These are phyloP conservation scores for Torymus auratus DNA, from an alignment of 2,888 invertebrate species.

Conservation along the genomic window DNA sequence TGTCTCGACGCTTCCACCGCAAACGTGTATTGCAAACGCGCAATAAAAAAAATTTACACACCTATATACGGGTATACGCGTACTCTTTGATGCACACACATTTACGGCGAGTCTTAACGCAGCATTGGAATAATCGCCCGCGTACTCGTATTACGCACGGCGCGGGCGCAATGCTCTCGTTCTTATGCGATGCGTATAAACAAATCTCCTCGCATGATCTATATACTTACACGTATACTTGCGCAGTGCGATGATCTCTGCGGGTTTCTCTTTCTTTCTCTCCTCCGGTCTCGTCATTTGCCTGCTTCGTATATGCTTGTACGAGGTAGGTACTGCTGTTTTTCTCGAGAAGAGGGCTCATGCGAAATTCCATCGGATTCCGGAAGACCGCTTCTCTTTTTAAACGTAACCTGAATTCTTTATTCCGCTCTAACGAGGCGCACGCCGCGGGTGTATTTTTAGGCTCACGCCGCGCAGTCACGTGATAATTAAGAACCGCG, in stretches of 20 bases:
- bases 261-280: neutral
- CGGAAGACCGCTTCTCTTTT: conserved; percentile 32
- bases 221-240: neutral
- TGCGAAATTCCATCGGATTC: conserved; percentile 15
- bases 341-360: too few species aligned
- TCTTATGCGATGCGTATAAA: conserved; percentile 11
- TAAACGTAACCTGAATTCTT: conserved; percentile 45
- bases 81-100: conserved; percentile 10
- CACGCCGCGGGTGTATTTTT: conserved; percentile 37
- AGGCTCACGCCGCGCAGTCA: conserved; percentile 35
- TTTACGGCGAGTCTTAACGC: conserved; percentile 23
- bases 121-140: conserved; percentile 4
- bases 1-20: too few species aligned
- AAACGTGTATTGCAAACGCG: too few species aligned
- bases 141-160: too few species aligned
- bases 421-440: conserved; percentile 34
- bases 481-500: conserved; percentile 37
- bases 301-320: too few species aligned
- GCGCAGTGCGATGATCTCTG: neutral
- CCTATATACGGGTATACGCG: too few species aligned
- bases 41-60: too few species aligned
- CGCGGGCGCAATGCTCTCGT: neutral
- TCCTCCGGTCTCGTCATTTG: too few species aligned
- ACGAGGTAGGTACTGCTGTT: too few species aligned
- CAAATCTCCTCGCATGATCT: conserved; percentile 33